phyloP scores from a whole-genome alignment of 1,140 invertebrate genomes.

The Hycleus phaleratus region DNA sequence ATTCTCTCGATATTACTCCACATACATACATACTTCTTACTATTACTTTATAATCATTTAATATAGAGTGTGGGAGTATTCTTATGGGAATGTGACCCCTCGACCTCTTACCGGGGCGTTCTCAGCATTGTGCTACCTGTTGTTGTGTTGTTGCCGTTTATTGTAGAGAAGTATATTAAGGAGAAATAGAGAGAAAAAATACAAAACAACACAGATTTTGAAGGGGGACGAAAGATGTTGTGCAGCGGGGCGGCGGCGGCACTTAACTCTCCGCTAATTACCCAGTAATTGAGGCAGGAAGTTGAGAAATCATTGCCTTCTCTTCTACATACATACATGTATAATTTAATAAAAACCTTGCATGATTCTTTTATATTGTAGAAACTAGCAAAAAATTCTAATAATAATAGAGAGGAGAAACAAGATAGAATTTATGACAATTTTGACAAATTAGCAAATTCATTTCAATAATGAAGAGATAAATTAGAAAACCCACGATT shows the following conservation, averaged over 20 bases:
- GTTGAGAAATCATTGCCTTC: conserved; percentile 33
- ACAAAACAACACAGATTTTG: not conserved
- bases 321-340: not conserved
- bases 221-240: conserved; percentile 3
- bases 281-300: conserved; percentile 39
- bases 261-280: conserved; percentile 29
- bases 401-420: too few species aligned
- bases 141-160: conserved; percentile 1
- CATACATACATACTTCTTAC: not conserved
- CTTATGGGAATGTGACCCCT: conserved; percentile 40
- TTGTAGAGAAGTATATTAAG: conserved; percentile 1
- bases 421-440: too few species aligned
- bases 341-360: too few species aligned
- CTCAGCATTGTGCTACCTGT: conserved; percentile 39
- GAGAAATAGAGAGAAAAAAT: too few species aligned
- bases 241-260: too few species aligned
- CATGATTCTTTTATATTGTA: too few species aligned
- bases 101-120: conserved; percentile 40
- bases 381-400: too few species aligned
- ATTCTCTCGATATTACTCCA: conserved; percentile 19
- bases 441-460: too few species aligned
- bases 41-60: conserved; percentile 21
- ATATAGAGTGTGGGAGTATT: conserved; percentile 41
- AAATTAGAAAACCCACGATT: too few species aligned
- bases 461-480: too few species aligned